Conservation (phyloP, 2,113 vertebrate genomes). For the Pterocles gutturalis region DNA sequence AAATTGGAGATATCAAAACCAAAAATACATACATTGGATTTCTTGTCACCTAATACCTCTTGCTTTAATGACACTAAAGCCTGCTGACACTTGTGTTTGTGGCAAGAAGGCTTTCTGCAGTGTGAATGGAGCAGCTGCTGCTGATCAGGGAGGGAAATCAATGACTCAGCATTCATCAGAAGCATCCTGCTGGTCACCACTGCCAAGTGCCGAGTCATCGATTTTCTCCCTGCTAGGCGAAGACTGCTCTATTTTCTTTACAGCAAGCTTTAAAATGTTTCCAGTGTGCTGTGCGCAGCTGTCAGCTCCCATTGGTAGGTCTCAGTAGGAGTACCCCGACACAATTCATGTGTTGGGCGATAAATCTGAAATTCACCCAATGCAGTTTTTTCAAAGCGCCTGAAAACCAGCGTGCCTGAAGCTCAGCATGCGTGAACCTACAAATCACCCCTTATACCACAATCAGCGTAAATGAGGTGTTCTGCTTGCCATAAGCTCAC, state of each 20-base stretch:
- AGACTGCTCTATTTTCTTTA: constrained; percentile 67
- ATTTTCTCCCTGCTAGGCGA: constrained; percentile 62
- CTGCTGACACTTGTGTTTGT: constrained; percentile 4
- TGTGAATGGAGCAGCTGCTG: constrained; percentile 64
- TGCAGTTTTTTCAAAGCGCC: background rate
- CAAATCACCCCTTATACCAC: background rate
- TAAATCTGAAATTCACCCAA: background rate
- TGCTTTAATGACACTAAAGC: constrained; percentile 3
- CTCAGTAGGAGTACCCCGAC: constrained; percentile 34
- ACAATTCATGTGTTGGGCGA: background rate
- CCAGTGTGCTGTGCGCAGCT: constrained; percentile 12
- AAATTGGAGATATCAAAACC: background rate
- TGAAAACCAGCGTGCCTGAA: background rate
- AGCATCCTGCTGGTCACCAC: constrained; percentile 66
- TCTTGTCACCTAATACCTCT: constrained; percentile 29
- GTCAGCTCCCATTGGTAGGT: constrained; percentile 14
- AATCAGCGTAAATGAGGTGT: constrained; percentile 22
- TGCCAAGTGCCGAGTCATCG: constrained; percentile 74
- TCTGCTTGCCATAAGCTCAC: constrained; percentile 37
- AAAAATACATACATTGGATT: constrained; percentile 19
- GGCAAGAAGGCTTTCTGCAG: constrained; percentile 26
- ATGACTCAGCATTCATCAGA: constrained; percentile 71
- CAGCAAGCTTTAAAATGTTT: constrained; percentile 47
- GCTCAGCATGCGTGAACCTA: background rate
- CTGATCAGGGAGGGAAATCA: constrained; percentile 60